Conservation (phyloP, 2,797 vertebrate genomes). For the Myiotriccus ornatus region DNA sequence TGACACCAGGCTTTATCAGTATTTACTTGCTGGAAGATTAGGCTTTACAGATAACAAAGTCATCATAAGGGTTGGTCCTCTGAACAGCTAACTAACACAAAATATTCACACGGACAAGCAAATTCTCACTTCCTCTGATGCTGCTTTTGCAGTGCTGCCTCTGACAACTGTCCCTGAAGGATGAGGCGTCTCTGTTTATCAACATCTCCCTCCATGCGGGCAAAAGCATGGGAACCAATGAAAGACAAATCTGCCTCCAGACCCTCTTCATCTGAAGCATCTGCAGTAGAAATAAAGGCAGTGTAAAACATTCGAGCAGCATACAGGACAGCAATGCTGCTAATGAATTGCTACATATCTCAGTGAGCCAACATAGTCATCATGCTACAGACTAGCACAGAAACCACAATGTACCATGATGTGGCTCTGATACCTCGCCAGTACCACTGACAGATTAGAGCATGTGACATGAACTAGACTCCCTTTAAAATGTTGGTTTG, state of each 20-base stretch:
- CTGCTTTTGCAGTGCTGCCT: conserved; percentile 91
- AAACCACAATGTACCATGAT: accelerated
- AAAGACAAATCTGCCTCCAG: conserved; percentile 87
- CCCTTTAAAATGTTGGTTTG: neutral
- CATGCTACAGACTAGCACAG: neutral
- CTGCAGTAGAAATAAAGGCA: conserved; percentile 66
- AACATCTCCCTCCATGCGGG: conserved; percentile 95
- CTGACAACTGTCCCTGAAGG: conserved; percentile 92
- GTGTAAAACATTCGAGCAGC: neutral
- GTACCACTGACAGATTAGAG: neutral
- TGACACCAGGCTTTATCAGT: neutral
- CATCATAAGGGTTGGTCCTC: neutral
- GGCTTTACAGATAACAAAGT: neutral
- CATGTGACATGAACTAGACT: neutral
- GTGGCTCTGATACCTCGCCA: neutral
- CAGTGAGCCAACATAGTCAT: neutral
- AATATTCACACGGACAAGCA: neutral
- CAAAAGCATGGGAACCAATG: conserved; percentile 95
- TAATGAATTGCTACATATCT: accelerated
- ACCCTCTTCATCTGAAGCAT: conserved; percentile 79
- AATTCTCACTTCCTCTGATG: conserved; percentile 93
- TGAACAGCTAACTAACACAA: neutral
- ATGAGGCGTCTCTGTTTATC: conserved; percentile 93
- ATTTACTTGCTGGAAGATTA: neutral
- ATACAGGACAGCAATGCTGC: neutral